A percentile compares a stretch with the other conserved stretches of the same genome.
phyloP scores from a whole-genome alignment of 1,140 invertebrate species.

The Pectinophora gossypiella region DNA sequence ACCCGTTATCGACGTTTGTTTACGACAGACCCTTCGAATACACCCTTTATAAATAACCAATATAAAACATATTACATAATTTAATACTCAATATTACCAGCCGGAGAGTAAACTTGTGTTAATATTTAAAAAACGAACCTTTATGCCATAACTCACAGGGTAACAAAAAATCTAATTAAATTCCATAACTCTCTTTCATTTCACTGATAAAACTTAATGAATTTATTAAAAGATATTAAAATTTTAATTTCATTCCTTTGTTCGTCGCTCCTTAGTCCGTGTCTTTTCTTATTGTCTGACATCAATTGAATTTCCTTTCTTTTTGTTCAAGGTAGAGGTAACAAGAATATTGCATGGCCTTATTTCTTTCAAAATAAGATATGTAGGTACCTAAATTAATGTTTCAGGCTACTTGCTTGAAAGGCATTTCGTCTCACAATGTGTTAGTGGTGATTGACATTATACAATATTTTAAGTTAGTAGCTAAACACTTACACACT shows the following conservation, averaged over 20 bases:
- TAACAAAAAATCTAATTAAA: neutral
- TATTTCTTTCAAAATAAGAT: neutral
- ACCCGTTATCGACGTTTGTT: neutral
- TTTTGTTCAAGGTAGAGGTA: neutral
- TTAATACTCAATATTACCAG: no score
- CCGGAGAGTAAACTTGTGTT: no score
- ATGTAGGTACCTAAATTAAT: no score
- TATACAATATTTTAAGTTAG: no score
- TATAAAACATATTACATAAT: no score
- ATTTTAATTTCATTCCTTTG: neutral
- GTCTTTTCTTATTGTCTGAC: neutral
- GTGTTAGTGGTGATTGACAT: no score
- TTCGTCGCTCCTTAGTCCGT: neutral
- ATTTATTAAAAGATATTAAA: neutral
- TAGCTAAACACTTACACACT: no score
- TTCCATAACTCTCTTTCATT: neutral
- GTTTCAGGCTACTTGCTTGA: no score
- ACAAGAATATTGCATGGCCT: neutral
- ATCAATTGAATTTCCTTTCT: neutral
- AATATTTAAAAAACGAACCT: no score
- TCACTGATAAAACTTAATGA: neutral
- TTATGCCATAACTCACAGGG: no score
- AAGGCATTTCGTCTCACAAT: no score
- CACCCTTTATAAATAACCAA: neutral
- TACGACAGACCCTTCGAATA: neutral